Evolutionary conservation across 2,113 vertebrate genomes (phyloP).

Genomic region (Diadophis punctatus): DNA sequence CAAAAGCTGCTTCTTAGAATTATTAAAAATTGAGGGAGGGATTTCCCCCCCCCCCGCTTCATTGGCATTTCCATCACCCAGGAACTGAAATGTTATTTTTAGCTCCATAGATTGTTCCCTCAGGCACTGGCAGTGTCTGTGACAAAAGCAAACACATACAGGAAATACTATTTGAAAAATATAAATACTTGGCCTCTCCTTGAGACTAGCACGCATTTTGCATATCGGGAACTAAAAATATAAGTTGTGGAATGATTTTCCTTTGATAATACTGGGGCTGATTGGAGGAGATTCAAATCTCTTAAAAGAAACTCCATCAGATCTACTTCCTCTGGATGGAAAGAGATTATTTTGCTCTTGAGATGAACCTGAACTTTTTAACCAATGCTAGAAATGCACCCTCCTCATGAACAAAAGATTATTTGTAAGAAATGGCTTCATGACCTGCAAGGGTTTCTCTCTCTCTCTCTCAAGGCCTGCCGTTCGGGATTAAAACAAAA

Average conservation of each 20-base stretch:
- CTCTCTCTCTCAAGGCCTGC: background rate
- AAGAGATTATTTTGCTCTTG: background rate
- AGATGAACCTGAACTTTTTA: background rate
- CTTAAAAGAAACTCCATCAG: background rate
- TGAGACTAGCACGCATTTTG: background rate
- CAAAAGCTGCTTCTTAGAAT: background rate
- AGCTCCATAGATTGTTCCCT: background rate
- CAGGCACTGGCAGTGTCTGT: slow-evolving; percentile 2
- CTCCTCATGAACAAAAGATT: background rate
- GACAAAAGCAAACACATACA: background rate
- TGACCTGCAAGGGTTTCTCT: background rate
- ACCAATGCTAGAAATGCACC: background rate
- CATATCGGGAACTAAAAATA: background rate
- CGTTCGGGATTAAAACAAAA: background rate
- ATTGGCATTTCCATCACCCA: slow-evolving; percentile 18
- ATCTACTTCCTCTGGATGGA: background rate
- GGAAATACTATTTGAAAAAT: background rate
- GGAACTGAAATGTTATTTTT: slow-evolving; percentile 29
- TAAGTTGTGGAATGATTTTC: background rate
- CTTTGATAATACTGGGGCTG: background rate
- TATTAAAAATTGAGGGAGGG: background rate
- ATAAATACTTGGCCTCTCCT: background rate
- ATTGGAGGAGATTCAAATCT: background rate
- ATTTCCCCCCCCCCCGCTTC: background rate
- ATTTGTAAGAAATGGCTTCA: background rate